Evolutionary conservation across 2,888 invertebrate species (phyloP), one percentile per base, ranked within the genome.

Genomic region (Ashinkailepas kermadecensis): DNA sequence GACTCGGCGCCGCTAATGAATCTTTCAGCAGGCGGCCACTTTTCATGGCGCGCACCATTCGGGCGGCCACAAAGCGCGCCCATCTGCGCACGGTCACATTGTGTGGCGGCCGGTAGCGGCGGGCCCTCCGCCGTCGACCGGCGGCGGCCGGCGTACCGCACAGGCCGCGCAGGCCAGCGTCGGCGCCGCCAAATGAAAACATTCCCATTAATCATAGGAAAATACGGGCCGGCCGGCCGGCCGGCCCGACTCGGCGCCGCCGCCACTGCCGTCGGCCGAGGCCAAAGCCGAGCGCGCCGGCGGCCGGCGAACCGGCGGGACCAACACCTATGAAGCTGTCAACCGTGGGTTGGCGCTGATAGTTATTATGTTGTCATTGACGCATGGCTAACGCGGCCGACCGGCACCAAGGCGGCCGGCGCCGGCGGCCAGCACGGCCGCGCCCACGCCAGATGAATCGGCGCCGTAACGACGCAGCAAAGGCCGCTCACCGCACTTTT

Each of bases 311-410:
- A 56, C 18, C 54, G 54, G 54, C 74, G 54, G 2, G 74, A 56
- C 56, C 74, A 21, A 74, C 74, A 74, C 74, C 54, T 74, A 74
- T 74, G 74, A 74, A 74, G 74, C 74, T 56, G 74, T 74, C 74
- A 12, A 21, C 9, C 18, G 54, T 9, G 56, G 74, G 18, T 74
- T 21, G 54, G 54, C 74, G 56, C 74, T 56, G 74, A 74, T 56
- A 56, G 74, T 56, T 54, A 74, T 74, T 74, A 74, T 74, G 56
- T 70, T 56, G 74, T 56, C 74, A 56, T 21, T 74, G 74, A 74
- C 56, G 18, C 15, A 56, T 56, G 74, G 70, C 23, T 59, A 67
- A 25, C 67, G 23, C 67, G 23, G 4, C 67, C 25, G 11, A 8
- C 21, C 67, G 11, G n/a, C 25, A 25, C 12, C 67, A 9, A 12